phyloP scores from a whole-genome alignment of 2,113 vertebrate species.

The Reinhardtius hippoglossoides region DNA sequence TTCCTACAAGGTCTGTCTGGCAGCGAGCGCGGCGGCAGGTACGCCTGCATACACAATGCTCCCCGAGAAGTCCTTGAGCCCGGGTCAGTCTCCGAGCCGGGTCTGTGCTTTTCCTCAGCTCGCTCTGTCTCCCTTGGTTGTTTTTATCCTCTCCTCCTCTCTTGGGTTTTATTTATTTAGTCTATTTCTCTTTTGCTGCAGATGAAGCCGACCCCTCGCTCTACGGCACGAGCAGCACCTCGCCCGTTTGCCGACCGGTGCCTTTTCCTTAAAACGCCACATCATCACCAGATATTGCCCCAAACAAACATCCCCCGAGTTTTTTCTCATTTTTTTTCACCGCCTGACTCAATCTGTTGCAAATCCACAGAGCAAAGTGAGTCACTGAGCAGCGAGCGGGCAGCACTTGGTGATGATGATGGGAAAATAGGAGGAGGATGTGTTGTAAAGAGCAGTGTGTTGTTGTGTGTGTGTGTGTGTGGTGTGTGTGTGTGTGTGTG shows the following conservation, averaged over 20 bases:
- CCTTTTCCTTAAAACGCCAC: constrained; percentile 49
- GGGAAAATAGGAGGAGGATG: constrained; percentile 1
- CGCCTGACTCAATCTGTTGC: constrained; percentile 58
- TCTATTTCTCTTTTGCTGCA: background rate
- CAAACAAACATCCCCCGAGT: constrained; percentile 14
- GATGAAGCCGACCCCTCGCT: background rate
- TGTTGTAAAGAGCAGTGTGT: constrained; percentile 9
- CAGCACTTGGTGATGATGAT: background rate
- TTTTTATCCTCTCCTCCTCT: background rate
- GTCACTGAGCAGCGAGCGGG: constrained; percentile 23
- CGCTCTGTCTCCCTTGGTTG: background rate
- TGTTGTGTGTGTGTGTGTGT: background rate
- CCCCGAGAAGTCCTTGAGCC: constrained; percentile 1
- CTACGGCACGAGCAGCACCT: constrained; percentile 12
- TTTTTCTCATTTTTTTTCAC: background rate
- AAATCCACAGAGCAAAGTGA: constrained; percentile 47
- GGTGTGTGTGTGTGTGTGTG: background rate
- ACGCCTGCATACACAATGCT: constrained; percentile 28
- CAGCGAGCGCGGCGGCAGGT: constrained; percentile 16
- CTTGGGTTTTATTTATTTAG: background rate
- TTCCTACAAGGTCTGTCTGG: constrained; percentile 23
- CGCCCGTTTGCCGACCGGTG: constrained; percentile 12
- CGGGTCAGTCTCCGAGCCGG: background rate
- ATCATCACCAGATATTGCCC: constrained; percentile 34
- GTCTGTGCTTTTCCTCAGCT: constrained; percentile 10